A percentile compares a stretch with the other conserved stretches of the same genome.
Evolutionary conservation across 2,888 invertebrate species (phyloP).

Genomic region (Napeogenes sylphis): DNA sequence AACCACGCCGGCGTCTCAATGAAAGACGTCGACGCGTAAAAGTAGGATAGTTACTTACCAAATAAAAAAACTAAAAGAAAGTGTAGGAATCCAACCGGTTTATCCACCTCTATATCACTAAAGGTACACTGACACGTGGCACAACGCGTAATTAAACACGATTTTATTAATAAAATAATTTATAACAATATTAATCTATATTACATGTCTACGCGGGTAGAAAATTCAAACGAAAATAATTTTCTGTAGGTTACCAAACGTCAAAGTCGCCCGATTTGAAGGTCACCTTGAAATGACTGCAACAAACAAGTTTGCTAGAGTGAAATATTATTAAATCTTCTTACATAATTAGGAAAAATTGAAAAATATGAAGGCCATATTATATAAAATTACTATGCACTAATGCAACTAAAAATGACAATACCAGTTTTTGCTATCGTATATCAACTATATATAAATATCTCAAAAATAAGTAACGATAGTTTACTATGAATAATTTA

Average conservation of each 20-base stretch:
- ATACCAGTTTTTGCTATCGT: no score
- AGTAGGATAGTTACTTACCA: constrained; percentile 48
- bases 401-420: no score
- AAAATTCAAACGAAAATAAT: constrained; percentile 61
- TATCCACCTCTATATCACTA: constrained; percentile 46
- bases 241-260: constrained; percentile 59
- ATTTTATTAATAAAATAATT: constrained; percentile 46
- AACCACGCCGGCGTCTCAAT: constrained; percentile 41
- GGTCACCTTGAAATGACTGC: constrained; percentile 72
- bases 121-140: constrained; percentile 53
- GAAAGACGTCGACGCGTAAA: constrained; percentile 38
- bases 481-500: no score
- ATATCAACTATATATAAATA: no score
- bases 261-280: constrained; percentile 59
- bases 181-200: constrained; percentile 45
- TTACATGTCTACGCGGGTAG: constrained; percentile 70
- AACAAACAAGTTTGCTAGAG: not conserved
- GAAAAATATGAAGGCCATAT: not conserved
- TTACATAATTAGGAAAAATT: not conserved
- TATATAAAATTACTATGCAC: not conserved
- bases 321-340: not conserved
- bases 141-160: constrained; percentile 39
- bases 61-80: constrained; percentile 35
- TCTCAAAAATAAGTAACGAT: no score
- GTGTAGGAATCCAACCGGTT: constrained; percentile 35